Evolutionary conservation across 2,888 invertebrate genomes (phyloP).

Genomic region (Aricia artaxerxes): DNA sequence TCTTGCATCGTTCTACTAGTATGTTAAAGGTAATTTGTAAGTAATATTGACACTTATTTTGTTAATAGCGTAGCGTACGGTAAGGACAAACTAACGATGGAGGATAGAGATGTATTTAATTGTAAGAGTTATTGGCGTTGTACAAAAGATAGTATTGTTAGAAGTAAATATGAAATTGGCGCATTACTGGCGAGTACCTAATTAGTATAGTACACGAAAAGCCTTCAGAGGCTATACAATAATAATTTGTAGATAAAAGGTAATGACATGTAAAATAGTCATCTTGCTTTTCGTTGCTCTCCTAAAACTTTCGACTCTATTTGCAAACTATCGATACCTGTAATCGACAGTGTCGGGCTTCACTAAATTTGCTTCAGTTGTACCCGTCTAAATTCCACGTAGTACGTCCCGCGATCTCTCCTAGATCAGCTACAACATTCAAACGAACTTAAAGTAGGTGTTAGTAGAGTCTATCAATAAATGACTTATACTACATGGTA

Average conservation of each 20-base stretch:
- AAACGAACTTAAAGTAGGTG: neutral
- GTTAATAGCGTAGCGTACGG: conserved; percentile 70
- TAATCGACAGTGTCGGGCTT: neutral
- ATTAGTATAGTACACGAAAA: conserved; percentile 75
- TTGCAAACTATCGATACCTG: conserved; percentile 12
- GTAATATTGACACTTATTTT: conserved; percentile 78
- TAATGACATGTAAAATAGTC: conserved; percentile 60
- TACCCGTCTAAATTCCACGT: conserved; percentile 16
- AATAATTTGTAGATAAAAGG: conserved; percentile 68
- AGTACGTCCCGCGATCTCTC: conserved; percentile 16
- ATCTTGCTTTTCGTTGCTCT: conserved; percentile 67
- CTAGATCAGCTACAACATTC: neutral
- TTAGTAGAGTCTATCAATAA: conserved; percentile 9
- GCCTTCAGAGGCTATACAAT: conserved; percentile 73
- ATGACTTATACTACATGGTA: neutral
- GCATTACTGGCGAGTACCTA: conserved; percentile 81
- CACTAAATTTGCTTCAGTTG: conserved; percentile 25
- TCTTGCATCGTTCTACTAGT: conserved; percentile 75
- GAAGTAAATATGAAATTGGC: conserved; percentile 76
- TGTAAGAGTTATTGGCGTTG: conserved; percentile 77
- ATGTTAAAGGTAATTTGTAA: conserved; percentile 67
- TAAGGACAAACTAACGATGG: conserved; percentile 71
- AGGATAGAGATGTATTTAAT: conserved; percentile 71
- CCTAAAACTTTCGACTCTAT: conserved; percentile 49
- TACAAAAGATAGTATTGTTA: conserved; percentile 78